A percentile compares a stretch with the other conserved stretches of the same genome.
Conservation (phyloP, 2,888 invertebrate species). For the Lasiommata megera region DNA sequence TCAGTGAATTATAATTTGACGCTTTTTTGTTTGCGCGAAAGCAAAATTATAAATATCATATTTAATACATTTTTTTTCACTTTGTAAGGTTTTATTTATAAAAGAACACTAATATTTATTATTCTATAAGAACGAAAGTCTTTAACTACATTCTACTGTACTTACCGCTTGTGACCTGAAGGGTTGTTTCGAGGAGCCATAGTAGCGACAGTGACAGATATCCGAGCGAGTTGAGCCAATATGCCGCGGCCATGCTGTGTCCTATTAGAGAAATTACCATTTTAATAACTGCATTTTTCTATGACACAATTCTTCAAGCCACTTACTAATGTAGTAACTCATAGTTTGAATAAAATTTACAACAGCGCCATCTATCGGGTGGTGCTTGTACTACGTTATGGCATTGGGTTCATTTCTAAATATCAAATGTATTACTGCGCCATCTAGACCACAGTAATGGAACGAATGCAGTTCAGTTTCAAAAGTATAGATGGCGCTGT, state of each 20-base stretch:
- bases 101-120: no score
- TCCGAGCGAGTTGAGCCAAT: conserved; percentile 91
- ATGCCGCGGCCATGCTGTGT: conserved; percentile 92
- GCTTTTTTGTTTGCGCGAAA: no score
- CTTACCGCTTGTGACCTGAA: conserved; percentile 90
- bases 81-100: no score
- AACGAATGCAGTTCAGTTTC: not conserved
- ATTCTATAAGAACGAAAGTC: no score
- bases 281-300: not conserved
- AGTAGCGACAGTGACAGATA: conserved; percentile 88
- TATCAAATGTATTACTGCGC: not conserved
- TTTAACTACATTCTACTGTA: conserved; percentile 32
- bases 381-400: conserved; percentile 36
- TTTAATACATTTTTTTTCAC: no score
- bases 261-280: conserved; percentile 63
- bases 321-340: no score
- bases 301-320: not conserved
- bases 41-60: no score
- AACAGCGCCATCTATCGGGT: conserved; percentile 51
- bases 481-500: conserved; percentile 34
- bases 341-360: not conserved
- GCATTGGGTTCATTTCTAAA: not conserved
- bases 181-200: conserved; percentile 87
- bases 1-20: no score
- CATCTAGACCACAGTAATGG: not conserved